Base-by-base conservation (phyloP, 2,113 vertebrate genomes). In the Halcyon malimbica region DNA sequence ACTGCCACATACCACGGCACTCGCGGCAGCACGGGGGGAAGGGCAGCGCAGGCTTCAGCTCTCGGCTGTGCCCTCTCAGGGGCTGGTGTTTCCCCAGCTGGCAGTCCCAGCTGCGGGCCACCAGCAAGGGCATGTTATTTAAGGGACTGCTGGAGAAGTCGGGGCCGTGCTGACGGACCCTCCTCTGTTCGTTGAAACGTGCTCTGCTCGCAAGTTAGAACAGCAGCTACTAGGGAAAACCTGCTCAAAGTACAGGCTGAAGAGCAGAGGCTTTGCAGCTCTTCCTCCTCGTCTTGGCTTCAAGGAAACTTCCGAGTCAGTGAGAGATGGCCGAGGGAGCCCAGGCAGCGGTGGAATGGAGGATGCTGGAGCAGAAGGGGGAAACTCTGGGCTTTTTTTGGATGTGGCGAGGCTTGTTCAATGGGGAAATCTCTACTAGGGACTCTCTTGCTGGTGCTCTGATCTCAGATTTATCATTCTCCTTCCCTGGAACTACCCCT, bases 1-100 rank as follows among this genome's bases (percentile, higher is more conserved):
- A 51, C 46, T 53, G 33, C 23, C 48, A 33, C 12, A 3, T 2
- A 1, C 11, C 42, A 28, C 0, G 0, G 37, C 21, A 24, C 10
- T 80, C 16, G 25, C 82, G 70, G 91, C 54, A 67, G 46, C 1
- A 0, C 11, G 5, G 16, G 91, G 78, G 67, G 68, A 87, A 88
- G 85, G 60, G 31, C 88, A 63, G 76, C 4, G 4, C 78, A 24
- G 84, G 39, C 21, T 65, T 11, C 73, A 59, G 25, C 54, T 73
- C 57, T 6, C 59, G 73, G 59, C 90, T 53, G 41, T 39, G 76
- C 75, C 5, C 1, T 25, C 13, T 65, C 67, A 25, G 23, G 33
- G 88, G 68, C 59, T 9, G 28, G 50, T 35, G 19, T 59, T 87
- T 86, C 59, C 93, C 83, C 80, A 84, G 90, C 73, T 94, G 90